Base-by-base conservation (phyloP, 2,888 invertebrate species). In the Conistra vaccinii region DNA sequence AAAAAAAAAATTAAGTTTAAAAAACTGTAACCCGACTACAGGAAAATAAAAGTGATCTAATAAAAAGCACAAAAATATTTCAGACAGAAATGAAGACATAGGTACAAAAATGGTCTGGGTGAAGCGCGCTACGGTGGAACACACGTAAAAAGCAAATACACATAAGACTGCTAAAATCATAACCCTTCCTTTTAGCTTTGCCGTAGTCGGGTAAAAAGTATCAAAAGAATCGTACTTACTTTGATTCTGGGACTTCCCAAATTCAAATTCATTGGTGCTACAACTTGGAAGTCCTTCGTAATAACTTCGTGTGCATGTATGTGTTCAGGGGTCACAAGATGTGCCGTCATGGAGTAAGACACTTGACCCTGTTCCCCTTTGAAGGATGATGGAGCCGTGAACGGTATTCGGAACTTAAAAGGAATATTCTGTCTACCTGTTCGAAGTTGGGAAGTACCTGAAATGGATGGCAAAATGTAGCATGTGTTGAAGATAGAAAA, bases 201-300 rank as follows among this genome's bases (percentile, higher is more conserved):
- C n/a, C n/a, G n/a, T n/a, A n/a, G n/a, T n/a, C n/a, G n/a, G n/a
- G n/a, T n/a, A n/a, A n/a, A n/a, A 51, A 71, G 20, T n/a, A 26
- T 42, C 7, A 58, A 51, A 42, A 63, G 0, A 69, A 42, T 20
- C 9, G 32, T 20, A 84, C 86, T 78, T 74, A 92, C 93, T 81
- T 87, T 91, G 14, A 92, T 79, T 62, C 79, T 76, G 29, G 88
- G 87, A n/a, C 87, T 89, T 5, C 89, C 91, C 9, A 82, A 85
- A 80, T 93, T 94, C 83, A 94, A 85, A 84, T 94, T 91, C 20
- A 94, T 84, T 0, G 94, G 94, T 10, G 92, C 91, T 10, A 95
- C 86, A 20, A 95, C 91, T 67, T 92, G 81, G 73, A 95, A 91
- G 0, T 81, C 63, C 58, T 89, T 89, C 0, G 65, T 73, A 3